phyloP scores from a whole-genome alignment of 2,113 vertebrate species.

The Microtus ochrogaster region DNA sequence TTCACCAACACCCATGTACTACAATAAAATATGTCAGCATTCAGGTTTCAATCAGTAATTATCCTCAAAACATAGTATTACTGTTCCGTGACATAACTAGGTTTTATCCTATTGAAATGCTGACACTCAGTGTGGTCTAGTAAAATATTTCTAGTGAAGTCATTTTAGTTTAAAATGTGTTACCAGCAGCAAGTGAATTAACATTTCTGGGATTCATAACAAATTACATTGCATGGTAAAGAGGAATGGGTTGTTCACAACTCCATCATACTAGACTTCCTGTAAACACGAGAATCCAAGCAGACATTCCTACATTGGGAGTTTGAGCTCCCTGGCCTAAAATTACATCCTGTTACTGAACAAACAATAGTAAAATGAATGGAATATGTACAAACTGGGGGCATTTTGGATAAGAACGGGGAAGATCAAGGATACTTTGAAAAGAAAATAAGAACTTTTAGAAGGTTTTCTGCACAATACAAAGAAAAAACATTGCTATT shows the following conservation, averaged over 20 bases:
- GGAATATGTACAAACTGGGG: not conserved
- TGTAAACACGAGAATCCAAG: not conserved
- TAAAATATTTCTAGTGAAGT: not conserved
- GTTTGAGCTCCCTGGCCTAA: not conserved
- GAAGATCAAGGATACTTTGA: not conserved
- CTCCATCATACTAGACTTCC: not conserved
- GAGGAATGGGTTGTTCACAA: not conserved
- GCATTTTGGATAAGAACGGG: not conserved
- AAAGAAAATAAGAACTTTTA: not conserved
- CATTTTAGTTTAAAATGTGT: constrained; percentile 19
- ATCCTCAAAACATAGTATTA: not conserved
- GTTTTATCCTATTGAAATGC: not conserved
- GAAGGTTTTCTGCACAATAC: not conserved
- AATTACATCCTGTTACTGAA: not conserved
- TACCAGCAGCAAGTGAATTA: not conserved
- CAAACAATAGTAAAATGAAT: not conserved
- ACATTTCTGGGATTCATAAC: not conserved
- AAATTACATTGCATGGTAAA: not conserved
- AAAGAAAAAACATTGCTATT: not conserved
- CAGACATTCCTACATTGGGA: not conserved
- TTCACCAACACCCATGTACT: not conserved
- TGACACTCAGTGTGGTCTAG: not conserved
- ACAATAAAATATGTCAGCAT: not conserved
- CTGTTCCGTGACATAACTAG: not conserved
- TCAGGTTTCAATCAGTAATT: not conserved